Conservation (phyloP, 2,888 invertebrate genomes). For the Papilio protenor region DNA sequence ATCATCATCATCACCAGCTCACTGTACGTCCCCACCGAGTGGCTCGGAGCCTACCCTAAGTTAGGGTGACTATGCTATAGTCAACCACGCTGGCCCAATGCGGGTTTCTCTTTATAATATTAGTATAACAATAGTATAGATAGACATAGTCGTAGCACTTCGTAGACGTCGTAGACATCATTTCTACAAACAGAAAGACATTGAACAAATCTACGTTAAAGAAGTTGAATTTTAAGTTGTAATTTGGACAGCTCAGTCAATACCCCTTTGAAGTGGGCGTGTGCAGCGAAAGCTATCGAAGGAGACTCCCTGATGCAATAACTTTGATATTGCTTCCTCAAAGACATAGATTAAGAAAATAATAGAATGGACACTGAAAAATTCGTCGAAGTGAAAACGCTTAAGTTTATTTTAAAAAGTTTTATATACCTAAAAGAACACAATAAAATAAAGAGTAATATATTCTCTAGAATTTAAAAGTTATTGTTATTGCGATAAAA, state of each 20-base stretch:
- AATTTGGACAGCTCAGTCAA: slow-evolving; percentile 40
- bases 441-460: too few relatives aligned
- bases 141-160: neutral
- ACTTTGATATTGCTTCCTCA: slow-evolving; percentile 60
- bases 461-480: neutral
- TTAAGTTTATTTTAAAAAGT: too few relatives aligned
- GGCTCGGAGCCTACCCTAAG: too few relatives aligned
- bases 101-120: too few relatives aligned
- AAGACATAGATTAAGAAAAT: slow-evolving; percentile 45
- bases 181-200: slow-evolving; percentile 22
- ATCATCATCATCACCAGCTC: too few relatives aligned
- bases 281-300: slow-evolving; percentile 46
- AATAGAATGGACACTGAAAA: slow-evolving; percentile 1
- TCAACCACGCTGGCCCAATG: too few relatives aligned
- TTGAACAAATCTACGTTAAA: neutral
- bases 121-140: too few relatives aligned
- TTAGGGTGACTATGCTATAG: too few relatives aligned
- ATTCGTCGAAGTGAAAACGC: too few relatives aligned
- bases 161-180: slow-evolving; percentile 1
- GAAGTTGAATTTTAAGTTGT: slow-evolving; percentile 5
- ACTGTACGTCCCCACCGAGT: too few relatives aligned
- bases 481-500: too few relatives aligned
- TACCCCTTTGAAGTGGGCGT: slow-evolving; percentile 41
- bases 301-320: slow-evolving; percentile 58
- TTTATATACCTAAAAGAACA: too few relatives aligned